phyloP scores from a whole-genome alignment of 2,113 vertebrate genomes.

The Colaptes auratus region DNA sequence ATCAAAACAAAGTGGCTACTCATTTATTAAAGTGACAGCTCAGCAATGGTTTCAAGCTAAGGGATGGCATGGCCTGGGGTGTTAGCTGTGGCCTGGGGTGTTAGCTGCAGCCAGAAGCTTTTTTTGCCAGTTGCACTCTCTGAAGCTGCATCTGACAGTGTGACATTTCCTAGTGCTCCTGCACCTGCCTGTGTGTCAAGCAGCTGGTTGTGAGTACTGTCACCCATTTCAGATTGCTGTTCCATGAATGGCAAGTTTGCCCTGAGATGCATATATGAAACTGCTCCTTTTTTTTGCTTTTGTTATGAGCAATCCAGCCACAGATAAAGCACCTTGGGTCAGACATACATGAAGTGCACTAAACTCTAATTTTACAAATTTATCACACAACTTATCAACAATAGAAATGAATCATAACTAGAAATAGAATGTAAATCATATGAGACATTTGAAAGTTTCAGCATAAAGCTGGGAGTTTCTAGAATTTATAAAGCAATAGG shows the following conservation, averaged over 20 bases:
- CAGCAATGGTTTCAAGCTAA: conserved; percentile 68
- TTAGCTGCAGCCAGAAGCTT: conserved; percentile 59
- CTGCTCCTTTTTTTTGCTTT: conserved; percentile 36
- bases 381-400: background rate
- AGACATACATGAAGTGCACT: background rate
- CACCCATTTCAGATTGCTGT: conserved; percentile 56
- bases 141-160: conserved; percentile 63
- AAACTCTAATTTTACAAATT: background rate
- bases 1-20: conserved; percentile 81
- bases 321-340: background rate
- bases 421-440: background rate
- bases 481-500: background rate
- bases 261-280: conserved; percentile 49
- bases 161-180: conserved; percentile 78
- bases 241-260: conserved; percentile 55
- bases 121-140: conserved; percentile 61
- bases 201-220: conserved; percentile 68
- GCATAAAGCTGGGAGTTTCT: background rate
- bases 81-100: conserved; percentile 69
- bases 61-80: conserved; percentile 73
- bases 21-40: conserved; percentile 82
- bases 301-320: conserved; percentile 27
- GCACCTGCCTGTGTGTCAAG: conserved; percentile 75
- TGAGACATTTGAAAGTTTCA: background rate
- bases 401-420: background rate